These are phyloP conservation scores for Merops nubicus DNA, from an alignment of 2,113 vertebrate genomes.

Conservation along the genomic window DNA sequence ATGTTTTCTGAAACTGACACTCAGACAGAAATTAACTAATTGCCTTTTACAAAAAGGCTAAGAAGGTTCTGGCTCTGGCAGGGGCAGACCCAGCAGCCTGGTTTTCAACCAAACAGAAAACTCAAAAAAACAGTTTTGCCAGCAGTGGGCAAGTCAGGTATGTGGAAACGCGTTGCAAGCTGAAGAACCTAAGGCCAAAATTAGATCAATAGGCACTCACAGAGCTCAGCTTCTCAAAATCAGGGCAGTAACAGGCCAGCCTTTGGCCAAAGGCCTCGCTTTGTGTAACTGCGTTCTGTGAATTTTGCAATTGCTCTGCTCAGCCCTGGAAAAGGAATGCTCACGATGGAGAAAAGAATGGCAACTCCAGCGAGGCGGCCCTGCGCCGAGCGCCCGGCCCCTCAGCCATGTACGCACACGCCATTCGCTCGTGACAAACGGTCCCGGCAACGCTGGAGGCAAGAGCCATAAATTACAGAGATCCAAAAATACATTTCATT, in stretches of 20 bases:
- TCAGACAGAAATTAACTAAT: background rate
- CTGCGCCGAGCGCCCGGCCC: background rate
- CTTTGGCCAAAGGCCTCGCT: background rate
- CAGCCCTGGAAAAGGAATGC: background rate
- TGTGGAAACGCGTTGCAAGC: background rate
- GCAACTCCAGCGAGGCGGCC: background rate
- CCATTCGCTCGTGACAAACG: background rate
- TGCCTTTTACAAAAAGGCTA: background rate
- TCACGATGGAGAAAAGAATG: background rate
- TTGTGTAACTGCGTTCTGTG: background rate
- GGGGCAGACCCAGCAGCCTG: background rate
- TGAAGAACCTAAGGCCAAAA: background rate
- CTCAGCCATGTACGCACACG: background rate
- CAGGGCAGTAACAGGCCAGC: background rate
- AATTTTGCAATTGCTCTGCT: background rate
- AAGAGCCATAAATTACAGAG: background rate
- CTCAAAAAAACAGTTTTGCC: background rate
- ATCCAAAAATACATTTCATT: background rate
- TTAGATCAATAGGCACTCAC: background rate
- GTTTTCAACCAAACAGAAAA: background rate
- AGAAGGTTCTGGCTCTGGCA: fast-evolving
- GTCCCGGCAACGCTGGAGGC: background rate
- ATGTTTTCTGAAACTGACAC: background rate
- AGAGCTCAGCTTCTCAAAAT: background rate
- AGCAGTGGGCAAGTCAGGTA: background rate